A percentile compares a stretch with the other conserved stretches of the same genome.
phyloP scores from a whole-genome alignment of 1,140 invertebrate genomes.

The Metopolophium dirhodum region DNA sequence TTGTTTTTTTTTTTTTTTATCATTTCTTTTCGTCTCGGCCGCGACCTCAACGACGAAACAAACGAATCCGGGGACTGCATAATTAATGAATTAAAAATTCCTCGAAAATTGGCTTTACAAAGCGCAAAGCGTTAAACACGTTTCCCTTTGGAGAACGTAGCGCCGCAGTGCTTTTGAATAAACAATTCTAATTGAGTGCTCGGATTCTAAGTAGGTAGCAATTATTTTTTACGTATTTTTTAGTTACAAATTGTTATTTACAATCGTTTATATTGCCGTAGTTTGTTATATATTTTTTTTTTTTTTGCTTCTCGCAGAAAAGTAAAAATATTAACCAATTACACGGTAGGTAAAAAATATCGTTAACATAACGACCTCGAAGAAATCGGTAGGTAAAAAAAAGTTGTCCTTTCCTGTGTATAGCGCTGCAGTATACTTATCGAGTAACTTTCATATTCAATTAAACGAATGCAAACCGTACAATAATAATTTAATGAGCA shows the following conservation, averaged over 20 bases:
- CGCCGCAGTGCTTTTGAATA: not conserved
- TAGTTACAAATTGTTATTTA: not conserved
- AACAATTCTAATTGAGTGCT: slow-evolving; percentile 1
- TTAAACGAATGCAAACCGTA: not conserved
- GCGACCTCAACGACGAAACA: not conserved
- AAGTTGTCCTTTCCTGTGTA: not conserved
- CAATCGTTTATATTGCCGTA: not conserved
- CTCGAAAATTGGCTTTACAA: not conserved
- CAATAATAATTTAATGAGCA: not conserved
- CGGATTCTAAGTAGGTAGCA: not conserved
- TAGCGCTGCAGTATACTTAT: not conserved
- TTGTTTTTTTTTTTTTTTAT: not conserved
- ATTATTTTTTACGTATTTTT: slow-evolving; percentile 8
- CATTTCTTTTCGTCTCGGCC: not conserved
- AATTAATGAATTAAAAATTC: slow-evolving; percentile 10
- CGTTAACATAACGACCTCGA: not conserved
- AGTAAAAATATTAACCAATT: not conserved
- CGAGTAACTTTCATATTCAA: not conserved
- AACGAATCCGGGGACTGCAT: not conserved
- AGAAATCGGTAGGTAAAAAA: not conserved
- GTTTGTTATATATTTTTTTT: not conserved
- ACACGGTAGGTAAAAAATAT: not conserved
- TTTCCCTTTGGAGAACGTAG: not conserved
- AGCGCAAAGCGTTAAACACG: not conserved
- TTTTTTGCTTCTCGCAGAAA: not conserved